Conservation (phyloP, 1,140 invertebrate species). For the Telenomus remus region DNA sequence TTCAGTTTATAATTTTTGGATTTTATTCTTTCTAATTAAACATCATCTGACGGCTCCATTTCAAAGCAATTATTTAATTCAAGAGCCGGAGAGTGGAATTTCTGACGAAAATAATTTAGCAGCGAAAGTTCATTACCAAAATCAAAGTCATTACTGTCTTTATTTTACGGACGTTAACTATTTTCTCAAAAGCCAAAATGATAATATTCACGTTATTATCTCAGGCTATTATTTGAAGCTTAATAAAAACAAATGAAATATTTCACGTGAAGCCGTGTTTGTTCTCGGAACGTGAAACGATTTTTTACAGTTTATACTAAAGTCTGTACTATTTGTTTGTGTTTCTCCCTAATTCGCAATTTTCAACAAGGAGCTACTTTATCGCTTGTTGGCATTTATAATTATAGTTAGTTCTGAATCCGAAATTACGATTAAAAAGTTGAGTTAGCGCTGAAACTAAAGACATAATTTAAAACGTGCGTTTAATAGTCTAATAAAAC, state of each 20-base stretch:
- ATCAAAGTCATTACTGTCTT: conserved; percentile 10
- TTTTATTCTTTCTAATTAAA: too few species aligned
- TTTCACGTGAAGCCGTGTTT: neutral
- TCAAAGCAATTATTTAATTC: too few species aligned
- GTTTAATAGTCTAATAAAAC: conserved; percentile 6
- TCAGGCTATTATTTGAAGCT: conserved; percentile 20
- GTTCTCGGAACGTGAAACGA: conserved; percentile 5
- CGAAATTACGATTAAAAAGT: too few species aligned
- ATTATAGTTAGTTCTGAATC: neutral
- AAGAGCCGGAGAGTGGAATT: too few species aligned
- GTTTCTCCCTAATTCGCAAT: conserved; percentile 9
- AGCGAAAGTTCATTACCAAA: too few species aligned
- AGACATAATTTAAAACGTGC: conserved; percentile 20
- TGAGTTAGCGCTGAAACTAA: neutral
- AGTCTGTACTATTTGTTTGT: conserved; percentile 4
- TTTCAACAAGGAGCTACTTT: conserved; percentile 9
- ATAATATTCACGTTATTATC: conserved; percentile 39
- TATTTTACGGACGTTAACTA: conserved; percentile 13
- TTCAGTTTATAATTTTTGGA: too few species aligned
- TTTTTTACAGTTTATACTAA: conserved; percentile 16
- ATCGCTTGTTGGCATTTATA: conserved; percentile 12
- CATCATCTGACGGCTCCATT: too few species aligned
- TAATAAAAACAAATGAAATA: conserved; percentile 36
- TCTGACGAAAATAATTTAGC: too few species aligned
- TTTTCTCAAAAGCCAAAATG: conserved; percentile 18